Conservation (phyloP, 2,113 vertebrate species). For the Gadus chalcogrammus region DNA sequence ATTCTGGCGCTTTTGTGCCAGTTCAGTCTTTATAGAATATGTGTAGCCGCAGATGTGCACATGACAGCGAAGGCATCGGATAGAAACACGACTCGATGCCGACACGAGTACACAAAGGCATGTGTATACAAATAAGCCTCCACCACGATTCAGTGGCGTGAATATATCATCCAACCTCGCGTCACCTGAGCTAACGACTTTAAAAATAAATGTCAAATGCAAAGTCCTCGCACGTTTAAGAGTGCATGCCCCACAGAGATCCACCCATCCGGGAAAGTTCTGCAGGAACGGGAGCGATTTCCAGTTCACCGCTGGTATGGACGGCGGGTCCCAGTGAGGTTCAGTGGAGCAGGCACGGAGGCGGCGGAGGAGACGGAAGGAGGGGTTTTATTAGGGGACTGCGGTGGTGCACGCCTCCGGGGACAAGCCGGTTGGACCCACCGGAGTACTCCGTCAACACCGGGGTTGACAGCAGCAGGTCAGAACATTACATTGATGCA, state of each 20-base stretch:
- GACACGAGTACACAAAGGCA: no score
- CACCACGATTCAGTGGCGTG: conserved; percentile 10
- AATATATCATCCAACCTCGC: no score
- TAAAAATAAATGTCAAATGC: conserved; percentile 23
- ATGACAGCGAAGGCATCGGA: no score
- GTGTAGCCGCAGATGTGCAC: no score
- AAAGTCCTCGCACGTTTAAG: conserved; percentile 32
- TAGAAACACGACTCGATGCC: no score
- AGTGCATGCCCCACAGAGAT: conserved; percentile 24
- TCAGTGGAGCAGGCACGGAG: conserved; percentile 29
- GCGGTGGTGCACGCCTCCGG: conserved; percentile 45
- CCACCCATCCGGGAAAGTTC: conserved; percentile 18
- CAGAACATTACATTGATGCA: conserved; percentile 46
- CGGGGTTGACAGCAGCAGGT: conserved; percentile 59
- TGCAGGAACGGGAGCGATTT: conserved; percentile 31
- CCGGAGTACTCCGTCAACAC: conserved; percentile 39
- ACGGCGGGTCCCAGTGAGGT: conserved; percentile 14
- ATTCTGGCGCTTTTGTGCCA: not conserved
- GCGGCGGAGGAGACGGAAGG: conserved; percentile 38
- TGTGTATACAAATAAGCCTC: no score
- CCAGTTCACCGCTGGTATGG: conserved; percentile 24
- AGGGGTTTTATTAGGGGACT: conserved; percentile 41
- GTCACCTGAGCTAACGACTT: conserved; percentile 51
- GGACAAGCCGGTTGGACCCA: conserved; percentile 21
- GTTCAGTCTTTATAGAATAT: not conserved